These are phyloP conservation scores for Corella eumyota DNA, from an alignment of 23 tunicate species.

Conservation along the genomic window DNA sequence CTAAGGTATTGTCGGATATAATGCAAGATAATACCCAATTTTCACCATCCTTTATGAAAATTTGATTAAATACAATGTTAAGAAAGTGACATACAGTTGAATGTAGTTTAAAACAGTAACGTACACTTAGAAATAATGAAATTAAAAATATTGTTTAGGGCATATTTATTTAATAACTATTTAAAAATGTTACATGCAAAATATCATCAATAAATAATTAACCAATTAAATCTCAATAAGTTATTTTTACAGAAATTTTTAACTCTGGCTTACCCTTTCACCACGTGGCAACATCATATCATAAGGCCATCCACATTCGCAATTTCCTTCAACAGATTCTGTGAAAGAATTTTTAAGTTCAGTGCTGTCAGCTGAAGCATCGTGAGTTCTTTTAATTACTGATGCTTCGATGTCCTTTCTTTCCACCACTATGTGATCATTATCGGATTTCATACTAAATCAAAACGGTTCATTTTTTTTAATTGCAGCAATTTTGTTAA, in stretches of 20 bases:
- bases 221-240: too few species aligned
- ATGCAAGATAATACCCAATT: constrained; percentile 31
- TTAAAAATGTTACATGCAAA: too few species aligned
- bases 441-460: constrained; percentile 22
- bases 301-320: constrained; percentile 77
- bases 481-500: too few species aligned
- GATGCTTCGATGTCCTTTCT: constrained; percentile 33
- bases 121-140: too few species aligned
- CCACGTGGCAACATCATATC: constrained; percentile 58
- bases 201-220: too few species aligned
- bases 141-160: too few species aligned
- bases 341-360: constrained; percentile 15
- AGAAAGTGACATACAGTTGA: too few species aligned
- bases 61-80: not conserved
- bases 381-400: constrained; percentile 33
- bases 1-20: constrained; percentile 30
- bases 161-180: too few species aligned
- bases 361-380: constrained; percentile 2
- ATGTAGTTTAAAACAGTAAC: too few species aligned
- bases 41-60: constrained; percentile 38
- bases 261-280: constrained; percentile 21
- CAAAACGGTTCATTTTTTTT: too few species aligned
- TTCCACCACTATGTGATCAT: constrained; percentile 16
- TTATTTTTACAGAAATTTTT: too few species aligned
- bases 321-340: constrained; percentile 19